Conservation (phyloP, 35 echinoderm and acorn worm species). For the Holothuria glaberrima region DNA sequence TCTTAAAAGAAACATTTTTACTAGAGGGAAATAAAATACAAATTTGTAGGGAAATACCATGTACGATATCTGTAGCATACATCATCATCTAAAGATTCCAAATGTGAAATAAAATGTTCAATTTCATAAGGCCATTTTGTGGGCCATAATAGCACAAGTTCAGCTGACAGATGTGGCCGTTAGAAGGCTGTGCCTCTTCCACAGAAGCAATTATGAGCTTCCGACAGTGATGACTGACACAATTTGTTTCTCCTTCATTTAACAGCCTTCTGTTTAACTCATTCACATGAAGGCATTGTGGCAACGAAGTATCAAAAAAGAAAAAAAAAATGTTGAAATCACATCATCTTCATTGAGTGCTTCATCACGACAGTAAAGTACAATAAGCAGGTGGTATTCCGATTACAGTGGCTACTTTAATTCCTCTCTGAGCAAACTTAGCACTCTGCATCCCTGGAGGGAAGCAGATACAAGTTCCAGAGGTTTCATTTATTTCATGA, state of each 20-base stretch:
- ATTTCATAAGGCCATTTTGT: too few species aligned
- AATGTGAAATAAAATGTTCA: too few species aligned
- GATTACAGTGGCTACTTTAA: conserved; percentile 30
- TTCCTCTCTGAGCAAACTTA: conserved; percentile 28
- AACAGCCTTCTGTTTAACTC: conserved; percentile 30
- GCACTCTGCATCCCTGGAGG: conserved; percentile 22
- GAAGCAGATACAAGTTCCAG: conserved; percentile 16
- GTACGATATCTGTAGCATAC: too few species aligned
- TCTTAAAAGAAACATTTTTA: too few species aligned
- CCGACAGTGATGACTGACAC: conserved; percentile 23
- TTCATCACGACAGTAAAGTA: conserved; percentile 37
- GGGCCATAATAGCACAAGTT: too few species aligned
- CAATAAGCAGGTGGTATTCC: conserved; percentile 26
- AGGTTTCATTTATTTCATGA: conserved; percentile 39
- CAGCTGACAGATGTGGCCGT: too few species aligned
- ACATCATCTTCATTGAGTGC: conserved; percentile 8
- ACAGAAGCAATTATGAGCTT: too few species aligned
- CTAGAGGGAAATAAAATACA: too few species aligned
- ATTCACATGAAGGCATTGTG: conserved; percentile 3
- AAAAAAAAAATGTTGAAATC: conserved; percentile 3
- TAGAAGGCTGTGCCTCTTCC: too few species aligned
- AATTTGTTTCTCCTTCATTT: conserved; percentile 45
- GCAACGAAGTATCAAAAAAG: conserved; percentile 9
- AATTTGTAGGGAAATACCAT: too few species aligned
- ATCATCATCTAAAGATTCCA: too few species aligned